A percentile compares a stretch with the other conserved stretches of the same genome.
Evolutionary conservation across 2,888 invertebrate genomes (phyloP).

Genomic region (Ornithoptera priamus): DNA sequence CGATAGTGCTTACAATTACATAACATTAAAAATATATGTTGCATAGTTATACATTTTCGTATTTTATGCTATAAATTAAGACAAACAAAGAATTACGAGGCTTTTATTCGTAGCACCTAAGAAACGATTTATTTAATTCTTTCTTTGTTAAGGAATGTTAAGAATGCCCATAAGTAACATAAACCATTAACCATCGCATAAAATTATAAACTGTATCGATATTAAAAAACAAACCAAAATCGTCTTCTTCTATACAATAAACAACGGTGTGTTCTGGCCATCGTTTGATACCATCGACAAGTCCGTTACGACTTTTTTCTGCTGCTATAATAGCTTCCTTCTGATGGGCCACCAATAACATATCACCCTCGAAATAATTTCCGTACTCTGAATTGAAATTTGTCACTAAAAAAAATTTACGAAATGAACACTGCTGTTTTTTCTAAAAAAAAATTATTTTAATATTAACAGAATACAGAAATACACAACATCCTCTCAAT

Average conservation of each 20-base stretch:
- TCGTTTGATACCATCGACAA: slow-evolving; percentile 58
- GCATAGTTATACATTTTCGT: too few species aligned
- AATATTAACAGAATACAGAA: background rate
- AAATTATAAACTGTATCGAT: too few species aligned
- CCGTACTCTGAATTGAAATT: slow-evolving; percentile 54
- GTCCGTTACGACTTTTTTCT: slow-evolving; percentile 59
- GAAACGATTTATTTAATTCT: too few species aligned
- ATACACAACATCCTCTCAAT: background rate
- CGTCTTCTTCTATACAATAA: slow-evolving; percentile 61
- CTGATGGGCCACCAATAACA: slow-evolving; percentile 59
- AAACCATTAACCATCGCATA: too few species aligned
- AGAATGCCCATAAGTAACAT: too few species aligned
- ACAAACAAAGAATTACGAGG: too few species aligned
- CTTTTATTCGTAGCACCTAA: too few species aligned
- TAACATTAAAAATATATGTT: too few species aligned
- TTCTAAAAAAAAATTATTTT: background rate
- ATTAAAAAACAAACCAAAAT: slow-evolving; percentile 62
- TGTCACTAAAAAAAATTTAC: slow-evolving; percentile 10
- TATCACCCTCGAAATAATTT: slow-evolving; percentile 75
- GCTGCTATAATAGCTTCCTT: slow-evolving; percentile 48
- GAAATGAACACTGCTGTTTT: background rate
- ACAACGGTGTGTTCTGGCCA: slow-evolving; percentile 73
- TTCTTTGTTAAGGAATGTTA: too few species aligned
- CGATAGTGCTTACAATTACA: too few species aligned
- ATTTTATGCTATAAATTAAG: too few species aligned